Evolutionary conservation across 2,797 vertebrate species (phyloP), one percentile per base, ranked within the genome.

Genomic region (Apogon talboti): DNA sequence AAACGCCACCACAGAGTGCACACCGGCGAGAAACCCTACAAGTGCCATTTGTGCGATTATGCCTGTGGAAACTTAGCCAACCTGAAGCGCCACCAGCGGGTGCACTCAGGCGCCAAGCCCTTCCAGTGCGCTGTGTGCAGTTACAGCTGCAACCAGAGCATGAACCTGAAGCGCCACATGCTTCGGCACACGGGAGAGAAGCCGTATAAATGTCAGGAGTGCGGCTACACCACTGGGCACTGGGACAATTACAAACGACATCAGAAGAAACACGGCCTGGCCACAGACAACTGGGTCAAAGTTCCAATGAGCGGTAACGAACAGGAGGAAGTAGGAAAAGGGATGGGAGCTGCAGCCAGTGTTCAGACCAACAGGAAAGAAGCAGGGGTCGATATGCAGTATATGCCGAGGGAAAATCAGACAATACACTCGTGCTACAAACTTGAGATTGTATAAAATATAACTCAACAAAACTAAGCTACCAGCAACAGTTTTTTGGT

Each of bases 161-260:
- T 99, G 98, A 99, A 99, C 94, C 95, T 99, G 76, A 99, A 99
- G 91, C 93, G 97, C 8, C 98, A 99, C 87, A 98, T 99, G 97
- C 92, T 99, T 42, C 93, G 97, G 43, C 98, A 99, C 88, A 98
- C 96, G 0, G 96, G 96, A 0, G 96, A 98, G 87, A 99, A 99
- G 82, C 97, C 98, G 37, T 97, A 98, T 88, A 96, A 96, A 46
- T 98, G 98, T 71, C 93, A 93, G 73, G 89, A 96, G 88, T 99
- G 97, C 81, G 85, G 96, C 82, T 99, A 99, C 85, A 98, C 97
- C 79, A 99, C 98, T 0, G 97, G 98, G 65, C 98, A 99, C 92
- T 99, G 98, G 98, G 98, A 99, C 94, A 99, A 99, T 90, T 99
- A 99, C 92, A 99, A 99, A 85, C 93, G 97, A 18, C 98, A 99